phyloP scores from a whole-genome alignment of 2,113 vertebrate species.

The Hemiscyllium ocellatum region DNA sequence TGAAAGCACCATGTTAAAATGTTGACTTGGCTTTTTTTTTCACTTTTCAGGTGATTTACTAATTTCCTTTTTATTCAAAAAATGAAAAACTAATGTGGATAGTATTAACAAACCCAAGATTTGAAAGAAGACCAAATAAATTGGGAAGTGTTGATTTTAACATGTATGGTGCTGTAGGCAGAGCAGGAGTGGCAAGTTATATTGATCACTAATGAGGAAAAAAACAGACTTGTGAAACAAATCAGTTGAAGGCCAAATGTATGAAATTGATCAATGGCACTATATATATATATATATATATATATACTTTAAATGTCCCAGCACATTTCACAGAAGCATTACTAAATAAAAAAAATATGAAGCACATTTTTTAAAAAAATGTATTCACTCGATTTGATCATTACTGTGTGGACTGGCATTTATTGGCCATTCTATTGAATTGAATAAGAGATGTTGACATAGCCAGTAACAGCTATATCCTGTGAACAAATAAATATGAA shows the following conservation, averaged over 20 bases:
- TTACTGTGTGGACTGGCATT: too few species aligned
- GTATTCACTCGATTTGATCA: too few species aligned
- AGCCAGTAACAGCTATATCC: too few species aligned
- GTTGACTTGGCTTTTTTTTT: background rate
- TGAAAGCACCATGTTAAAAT: background rate
- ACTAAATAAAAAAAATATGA: background rate
- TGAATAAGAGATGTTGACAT: too few species aligned
- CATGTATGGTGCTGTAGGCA: background rate
- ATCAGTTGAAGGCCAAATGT: background rate
- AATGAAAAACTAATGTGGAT: background rate
- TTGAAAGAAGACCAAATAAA: slow-evolving; percentile 40
- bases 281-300: too few species aligned
- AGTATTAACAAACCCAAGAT: slow-evolving; percentile 26
- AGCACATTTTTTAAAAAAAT: too few species aligned
- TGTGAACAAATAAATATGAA: too few species aligned
- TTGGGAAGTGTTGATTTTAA: slow-evolving; percentile 18
- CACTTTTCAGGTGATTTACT: background rate
- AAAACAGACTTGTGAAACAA: background rate
- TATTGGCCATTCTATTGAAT: too few species aligned
- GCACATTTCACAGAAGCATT: background rate
- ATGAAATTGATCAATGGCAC: background rate
- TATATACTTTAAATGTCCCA: background rate
- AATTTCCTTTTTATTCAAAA: background rate
- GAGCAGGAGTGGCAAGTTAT: background rate
- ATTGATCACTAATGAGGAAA: background rate